Conservation (phyloP, 2,113 vertebrate genomes). For the Silurus asotus region DNA sequence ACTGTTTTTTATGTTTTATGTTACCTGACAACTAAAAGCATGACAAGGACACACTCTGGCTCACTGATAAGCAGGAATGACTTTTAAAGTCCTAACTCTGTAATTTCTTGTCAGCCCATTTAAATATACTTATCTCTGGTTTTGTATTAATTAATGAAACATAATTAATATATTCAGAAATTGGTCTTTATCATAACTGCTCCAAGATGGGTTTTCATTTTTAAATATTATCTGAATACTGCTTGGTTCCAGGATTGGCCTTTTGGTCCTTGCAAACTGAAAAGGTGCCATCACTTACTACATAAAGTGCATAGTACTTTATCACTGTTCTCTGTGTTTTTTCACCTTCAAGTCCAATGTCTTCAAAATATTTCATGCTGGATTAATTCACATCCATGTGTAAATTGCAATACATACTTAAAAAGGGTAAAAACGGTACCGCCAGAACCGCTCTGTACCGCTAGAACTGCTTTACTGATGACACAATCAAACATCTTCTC, state of each 20-base stretch:
- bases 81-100: slow-evolving; percentile 32
- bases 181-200: slow-evolving; percentile 46
- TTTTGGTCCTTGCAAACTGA: slow-evolving; percentile 2
- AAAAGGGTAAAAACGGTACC: neutral
- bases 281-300: slow-evolving; percentile 15
- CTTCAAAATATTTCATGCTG: slow-evolving; percentile 25
- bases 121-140: slow-evolving; percentile 42
- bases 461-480: too few species aligned
- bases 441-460: too few species aligned
- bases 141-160: slow-evolving; percentile 42
- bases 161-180: slow-evolving; percentile 40
- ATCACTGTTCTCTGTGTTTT: slow-evolving; percentile 38
- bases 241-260: slow-evolving; percentile 35
- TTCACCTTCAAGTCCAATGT: neutral
- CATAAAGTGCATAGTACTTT: slow-evolving; percentile 19
- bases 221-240: slow-evolving; percentile 36
- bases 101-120: slow-evolving; percentile 8
- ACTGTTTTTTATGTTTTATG: neutral
- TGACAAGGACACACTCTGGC: slow-evolving; percentile 15
- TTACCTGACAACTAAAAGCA: slow-evolving; percentile 38
- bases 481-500: too few species aligned
- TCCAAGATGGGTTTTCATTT: slow-evolving; percentile 24
- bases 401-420: neutral
- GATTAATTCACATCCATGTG: neutral
- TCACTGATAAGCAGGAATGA: slow-evolving; percentile 44